Percentiles rank a stretch among this genome's conserved stretches.
phyloP scores from a whole-genome alignment of 2,888 invertebrate genomes.

The Callimorpha dominula region DNA sequence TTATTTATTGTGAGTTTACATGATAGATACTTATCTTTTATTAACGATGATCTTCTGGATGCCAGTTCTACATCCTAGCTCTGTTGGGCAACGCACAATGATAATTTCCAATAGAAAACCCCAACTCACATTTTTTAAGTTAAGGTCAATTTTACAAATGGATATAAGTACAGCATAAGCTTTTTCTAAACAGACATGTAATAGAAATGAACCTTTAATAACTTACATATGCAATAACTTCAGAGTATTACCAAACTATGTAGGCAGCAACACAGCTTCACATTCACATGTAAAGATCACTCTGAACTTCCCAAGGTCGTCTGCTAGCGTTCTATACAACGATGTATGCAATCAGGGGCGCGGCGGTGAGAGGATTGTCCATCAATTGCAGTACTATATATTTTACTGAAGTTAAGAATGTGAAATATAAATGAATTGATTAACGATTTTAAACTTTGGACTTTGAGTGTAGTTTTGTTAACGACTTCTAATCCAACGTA shows the following conservation, averaged over 20 bases:
- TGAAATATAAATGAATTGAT: no score
- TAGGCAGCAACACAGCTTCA: slow-evolving; percentile 1
- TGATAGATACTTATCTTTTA: no score
- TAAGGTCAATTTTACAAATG: no score
- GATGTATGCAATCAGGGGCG: not conserved
- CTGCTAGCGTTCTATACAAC: not conserved
- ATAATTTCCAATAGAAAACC: no score
- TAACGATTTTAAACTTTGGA: no score
- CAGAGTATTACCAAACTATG: not conserved
- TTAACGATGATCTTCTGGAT: not conserved
- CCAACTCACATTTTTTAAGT: no score
- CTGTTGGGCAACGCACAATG: no score
- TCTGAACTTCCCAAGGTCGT: slow-evolving; percentile 2
- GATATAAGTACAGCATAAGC: no score
- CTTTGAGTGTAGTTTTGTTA: not conserved
- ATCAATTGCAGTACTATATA: not conserved
- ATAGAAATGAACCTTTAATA: not conserved
- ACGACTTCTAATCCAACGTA: not conserved
- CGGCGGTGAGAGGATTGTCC: not conserved
- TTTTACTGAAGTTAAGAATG: not conserved
- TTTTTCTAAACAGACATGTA: not conserved
- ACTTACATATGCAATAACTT: not conserved
- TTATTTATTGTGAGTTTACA: no score
- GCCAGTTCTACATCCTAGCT: not conserved
- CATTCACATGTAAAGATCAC: slow-evolving; percentile 9